Conservation (phyloP, 2,797 vertebrate genomes). For the Loriculus beryllinus region DNA sequence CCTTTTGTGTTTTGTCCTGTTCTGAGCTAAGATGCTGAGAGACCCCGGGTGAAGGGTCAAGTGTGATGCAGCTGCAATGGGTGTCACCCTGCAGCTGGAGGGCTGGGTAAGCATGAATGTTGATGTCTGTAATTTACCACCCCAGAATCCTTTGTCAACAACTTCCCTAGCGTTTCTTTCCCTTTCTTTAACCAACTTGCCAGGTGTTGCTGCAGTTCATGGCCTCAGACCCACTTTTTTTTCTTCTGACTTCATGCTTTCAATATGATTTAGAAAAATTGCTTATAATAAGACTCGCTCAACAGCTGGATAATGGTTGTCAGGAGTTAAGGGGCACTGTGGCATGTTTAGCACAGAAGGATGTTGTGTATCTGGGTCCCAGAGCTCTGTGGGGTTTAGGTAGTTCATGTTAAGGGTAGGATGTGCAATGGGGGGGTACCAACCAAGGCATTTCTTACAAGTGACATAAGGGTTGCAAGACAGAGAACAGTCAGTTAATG, state of each 20-base stretch:
- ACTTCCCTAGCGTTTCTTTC: conserved; percentile 15
- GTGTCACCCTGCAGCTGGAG: conserved; percentile 47
- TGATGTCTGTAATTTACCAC: conserved; percentile 15
- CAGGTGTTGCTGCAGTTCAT: conserved; percentile 58
- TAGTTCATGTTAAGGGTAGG: background rate
- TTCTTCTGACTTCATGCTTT: conserved; percentile 56
- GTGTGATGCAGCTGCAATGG: conserved; percentile 35
- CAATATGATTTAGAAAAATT: conserved; percentile 69
- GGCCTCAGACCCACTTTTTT: conserved; percentile 23
- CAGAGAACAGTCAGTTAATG: background rate
- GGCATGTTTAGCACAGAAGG: conserved; percentile 59
- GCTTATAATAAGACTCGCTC: conserved; percentile 68
- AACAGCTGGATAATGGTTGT: conserved; percentile 70
- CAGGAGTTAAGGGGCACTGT: conserved; percentile 63
- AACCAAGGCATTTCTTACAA: background rate
- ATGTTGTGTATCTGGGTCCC: conserved; percentile 48
- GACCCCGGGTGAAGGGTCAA: background rate
- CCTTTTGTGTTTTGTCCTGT: background rate
- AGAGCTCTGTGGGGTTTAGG: background rate
- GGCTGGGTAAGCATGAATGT: conserved; percentile 24
- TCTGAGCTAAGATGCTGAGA: background rate
- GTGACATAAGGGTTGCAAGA: background rate
- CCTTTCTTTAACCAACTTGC: background rate
- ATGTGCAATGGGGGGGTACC: background rate
- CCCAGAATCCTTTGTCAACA: conserved; percentile 54